These are phyloP conservation scores for Epinephelus cyanopodus DNA, from an alignment of 2,113 vertebrate species.

Conservation along the genomic window DNA sequence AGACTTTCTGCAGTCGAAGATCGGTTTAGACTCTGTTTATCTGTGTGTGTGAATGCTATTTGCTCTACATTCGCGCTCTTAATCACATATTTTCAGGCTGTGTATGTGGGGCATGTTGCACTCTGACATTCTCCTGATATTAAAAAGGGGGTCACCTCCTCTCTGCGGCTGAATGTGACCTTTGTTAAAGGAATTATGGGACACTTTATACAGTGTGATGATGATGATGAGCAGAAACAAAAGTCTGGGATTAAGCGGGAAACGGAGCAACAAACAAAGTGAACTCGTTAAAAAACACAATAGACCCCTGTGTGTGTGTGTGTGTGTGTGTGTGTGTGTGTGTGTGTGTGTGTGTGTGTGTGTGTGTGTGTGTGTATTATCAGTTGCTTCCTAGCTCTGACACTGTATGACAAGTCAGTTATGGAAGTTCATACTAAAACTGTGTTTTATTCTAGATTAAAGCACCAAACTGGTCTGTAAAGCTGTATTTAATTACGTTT, in stretches of 20 bases:
- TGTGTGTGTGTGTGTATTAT: constrained; percentile 1
- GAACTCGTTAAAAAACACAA: constrained; percentile 68
- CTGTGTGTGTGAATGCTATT: constrained; percentile 14
- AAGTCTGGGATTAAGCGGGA: constrained; percentile 82
- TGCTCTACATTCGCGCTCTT: constrained; percentile 60
- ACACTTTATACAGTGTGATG: constrained; percentile 63
- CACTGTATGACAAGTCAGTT: constrained; percentile 12
- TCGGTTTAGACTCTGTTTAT: constrained; percentile 11
- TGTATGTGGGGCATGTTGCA: constrained; percentile 64
- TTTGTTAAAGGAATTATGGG: constrained; percentile 80
- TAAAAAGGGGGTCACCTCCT: constrained; percentile 76
- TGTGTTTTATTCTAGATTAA: constrained; percentile 1
- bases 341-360: constrained; percentile 38
- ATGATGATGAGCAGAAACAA: constrained; percentile 76
- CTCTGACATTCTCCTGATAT: constrained; percentile 55
- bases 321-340: constrained; percentile 29
- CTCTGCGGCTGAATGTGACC: constrained; percentile 76
- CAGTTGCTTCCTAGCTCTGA: constrained; percentile 4
- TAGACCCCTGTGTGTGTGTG: constrained; percentile 44
- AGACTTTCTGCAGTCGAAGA: not conserved
- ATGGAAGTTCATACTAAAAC: not conserved
- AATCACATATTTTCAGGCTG: constrained; percentile 46
- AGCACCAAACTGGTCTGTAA: too few species aligned
- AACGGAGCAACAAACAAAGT: constrained; percentile 66
- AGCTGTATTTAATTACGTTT: too few species aligned